A percentile compares a stretch with the other conserved stretches of the same genome.
Conservation (phyloP, 2,113 vertebrate species). For the Protobothrops flavoviridis region DNA sequence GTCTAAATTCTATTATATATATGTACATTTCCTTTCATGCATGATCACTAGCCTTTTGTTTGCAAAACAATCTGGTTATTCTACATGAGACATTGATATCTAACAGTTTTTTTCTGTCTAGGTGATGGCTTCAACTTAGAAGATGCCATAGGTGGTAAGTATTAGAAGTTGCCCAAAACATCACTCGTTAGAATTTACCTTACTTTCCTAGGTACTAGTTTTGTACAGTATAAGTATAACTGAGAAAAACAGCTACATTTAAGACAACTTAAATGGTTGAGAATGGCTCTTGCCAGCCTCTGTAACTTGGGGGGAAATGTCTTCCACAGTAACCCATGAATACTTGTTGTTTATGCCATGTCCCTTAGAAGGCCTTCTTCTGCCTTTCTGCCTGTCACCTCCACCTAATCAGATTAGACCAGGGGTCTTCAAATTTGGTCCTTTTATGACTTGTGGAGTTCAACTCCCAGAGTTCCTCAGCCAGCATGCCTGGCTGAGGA, state of each 20-base stretch:
- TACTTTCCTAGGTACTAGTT: background rate
- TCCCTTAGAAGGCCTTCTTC: background rate
- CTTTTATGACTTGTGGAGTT: no score
- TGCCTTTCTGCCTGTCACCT: background rate
- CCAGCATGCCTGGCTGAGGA: no score
- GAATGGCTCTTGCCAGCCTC: background rate
- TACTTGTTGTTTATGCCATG: background rate
- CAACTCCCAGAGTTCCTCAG: no score
- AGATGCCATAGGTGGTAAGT: background rate
- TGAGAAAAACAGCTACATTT: background rate
- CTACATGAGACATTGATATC: background rate
- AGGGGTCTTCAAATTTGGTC: no score
- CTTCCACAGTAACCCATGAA: background rate
- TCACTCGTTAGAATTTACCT: background rate
- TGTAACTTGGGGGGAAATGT: background rate
- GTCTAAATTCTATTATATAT: no score
- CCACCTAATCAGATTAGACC: background rate
- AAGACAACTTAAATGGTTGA: background rate
- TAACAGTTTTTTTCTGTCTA: background rate
- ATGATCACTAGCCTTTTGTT: background rate
- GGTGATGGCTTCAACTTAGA: background rate
- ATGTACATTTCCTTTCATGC: background rate
- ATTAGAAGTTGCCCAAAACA: background rate
- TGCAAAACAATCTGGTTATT: background rate
- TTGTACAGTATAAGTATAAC: background rate